Base-by-base conservation (phyloP, 35 echinoderm and acorn worm species). In the Heliocidaris tuberculata region DNA sequence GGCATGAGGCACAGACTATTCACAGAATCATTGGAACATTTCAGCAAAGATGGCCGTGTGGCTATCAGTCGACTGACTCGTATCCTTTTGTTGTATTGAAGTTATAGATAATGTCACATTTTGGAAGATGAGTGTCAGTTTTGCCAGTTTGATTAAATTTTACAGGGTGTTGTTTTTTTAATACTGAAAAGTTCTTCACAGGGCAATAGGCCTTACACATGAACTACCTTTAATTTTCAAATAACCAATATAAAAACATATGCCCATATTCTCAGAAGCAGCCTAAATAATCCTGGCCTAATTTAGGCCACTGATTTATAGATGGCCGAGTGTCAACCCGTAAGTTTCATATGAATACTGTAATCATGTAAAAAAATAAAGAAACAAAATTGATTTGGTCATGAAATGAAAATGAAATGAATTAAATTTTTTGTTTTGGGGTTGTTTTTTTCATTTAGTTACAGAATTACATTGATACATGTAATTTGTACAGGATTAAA, bases 61-160 rank as follows among this genome's bases (percentile, higher is more conserved):
- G 94, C 96, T 15, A 92, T 99, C 29, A 96, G 96, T 31, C 93
- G 96, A 15, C 78, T 99, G 31, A 95, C 98, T 13, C 97, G 98
- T 99, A 99, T 97, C 98, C 98, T 99, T 97, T 95, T 93, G 35
- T 42, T 42, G 35, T 42, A 42, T 42, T 13, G 52, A 50, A 31
- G 29, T 19, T 15, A 49, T 93, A 2, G 11, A 93, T 1, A 89
- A 27, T 85, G 35, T 42, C 35, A 42, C 35, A 42, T 42, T 42
- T 32, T 4, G 93, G 17, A 47, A 31, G 42, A 91, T 91, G 17
- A 91, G 27, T 13, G 86, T 5, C 47, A 9, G 16, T 13, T n/a
- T 11, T 24, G 13, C 50, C 9, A 24, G 19, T 47, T 9, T 2
- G 0, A 42, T 71, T 70, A 1, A 78, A 32, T 13, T 32, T 29